Conservation (phyloP, 2,888 invertebrate genomes). For the Trissolcus brochymenae region DNA sequence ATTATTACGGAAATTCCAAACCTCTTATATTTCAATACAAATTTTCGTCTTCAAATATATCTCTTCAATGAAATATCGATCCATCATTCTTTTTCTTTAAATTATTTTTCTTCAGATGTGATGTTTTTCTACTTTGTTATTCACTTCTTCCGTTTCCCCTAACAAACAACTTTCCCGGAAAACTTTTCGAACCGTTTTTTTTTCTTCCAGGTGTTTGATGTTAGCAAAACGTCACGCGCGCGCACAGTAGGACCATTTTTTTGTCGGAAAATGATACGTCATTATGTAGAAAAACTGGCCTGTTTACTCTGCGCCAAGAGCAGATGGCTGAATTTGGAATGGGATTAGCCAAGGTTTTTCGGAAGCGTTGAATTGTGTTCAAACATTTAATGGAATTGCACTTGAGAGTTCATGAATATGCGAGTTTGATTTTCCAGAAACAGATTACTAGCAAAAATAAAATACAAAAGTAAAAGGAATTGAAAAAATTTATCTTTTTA, state of each 20-base stretch:
- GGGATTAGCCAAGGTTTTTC: slow-evolving; percentile 2
- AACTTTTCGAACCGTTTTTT: slow-evolving; percentile 10
- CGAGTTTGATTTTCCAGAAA: too few species aligned
- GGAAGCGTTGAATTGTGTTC: background rate
- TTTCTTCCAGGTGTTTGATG: slow-evolving; percentile 3
- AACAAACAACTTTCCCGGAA: slow-evolving; percentile 9
- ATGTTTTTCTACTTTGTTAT: background rate
- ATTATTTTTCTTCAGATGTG: background rate
- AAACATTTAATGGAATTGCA: too few species aligned
- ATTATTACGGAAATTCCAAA: background rate
- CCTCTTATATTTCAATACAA: background rate
- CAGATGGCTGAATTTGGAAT: background rate
- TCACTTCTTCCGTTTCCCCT: background rate
- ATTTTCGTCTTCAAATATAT: background rate
- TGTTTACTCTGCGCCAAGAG: slow-evolving; percentile 10
- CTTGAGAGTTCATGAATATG: too few species aligned
- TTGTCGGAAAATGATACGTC: slow-evolving; percentile 9
- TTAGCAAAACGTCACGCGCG: slow-evolving; percentile 12
- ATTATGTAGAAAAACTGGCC: slow-evolving; percentile 18
- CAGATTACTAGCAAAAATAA: too few species aligned
- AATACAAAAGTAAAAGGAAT: too few species aligned
- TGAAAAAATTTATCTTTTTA: too few species aligned
- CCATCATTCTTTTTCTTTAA: slow-evolving; percentile 6
- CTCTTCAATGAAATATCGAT: slow-evolving; percentile 4
- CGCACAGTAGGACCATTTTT: slow-evolving; percentile 10